These are phyloP conservation scores for Callipepla squamata DNA, from an alignment of 2,113 vertebrate species.

Conservation along the genomic window DNA sequence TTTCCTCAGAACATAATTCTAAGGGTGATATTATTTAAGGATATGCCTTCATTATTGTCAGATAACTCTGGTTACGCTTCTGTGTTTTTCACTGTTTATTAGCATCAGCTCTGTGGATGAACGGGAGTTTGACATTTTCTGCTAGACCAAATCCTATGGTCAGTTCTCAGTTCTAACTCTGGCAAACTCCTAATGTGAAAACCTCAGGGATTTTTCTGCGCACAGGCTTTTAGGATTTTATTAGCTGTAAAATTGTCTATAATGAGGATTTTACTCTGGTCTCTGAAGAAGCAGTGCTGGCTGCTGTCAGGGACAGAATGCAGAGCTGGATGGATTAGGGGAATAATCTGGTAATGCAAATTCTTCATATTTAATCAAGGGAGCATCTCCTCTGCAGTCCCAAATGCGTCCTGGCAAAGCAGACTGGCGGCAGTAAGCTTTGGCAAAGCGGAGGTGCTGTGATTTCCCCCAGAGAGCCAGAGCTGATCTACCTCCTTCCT, in stretches of 20 bases:
- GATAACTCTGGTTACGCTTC: neutral
- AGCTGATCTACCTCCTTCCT: neutral
- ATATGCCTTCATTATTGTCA: neutral
- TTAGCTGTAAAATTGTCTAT: slow-evolving; percentile 34
- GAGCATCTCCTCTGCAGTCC: slow-evolving; percentile 9
- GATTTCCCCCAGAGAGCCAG: slow-evolving; percentile 3
- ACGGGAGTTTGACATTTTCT: neutral
- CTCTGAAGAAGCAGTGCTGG: slow-evolving; percentile 31
- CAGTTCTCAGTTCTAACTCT: neutral
- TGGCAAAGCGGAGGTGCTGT: neutral
- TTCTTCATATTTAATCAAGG: slow-evolving; percentile 49
- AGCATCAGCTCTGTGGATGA: neutral
- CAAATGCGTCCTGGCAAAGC: slow-evolving; percentile 48
- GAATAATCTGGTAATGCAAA: slow-evolving; percentile 39
- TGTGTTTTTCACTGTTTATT: slow-evolving; percentile 7
- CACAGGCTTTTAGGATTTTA: neutral
- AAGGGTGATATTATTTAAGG: neutral
- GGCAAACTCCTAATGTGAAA: neutral
- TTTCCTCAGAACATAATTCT: neutral
- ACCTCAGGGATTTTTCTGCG: slow-evolving; percentile 5
- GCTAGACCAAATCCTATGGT: neutral
- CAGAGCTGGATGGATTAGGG: neutral
- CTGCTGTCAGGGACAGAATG: neutral
- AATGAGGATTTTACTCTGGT: neutral
- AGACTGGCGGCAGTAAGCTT: neutral